Conservation (phyloP, 2,888 invertebrate genomes). For the Lordiphosa andalusiaca region DNA sequence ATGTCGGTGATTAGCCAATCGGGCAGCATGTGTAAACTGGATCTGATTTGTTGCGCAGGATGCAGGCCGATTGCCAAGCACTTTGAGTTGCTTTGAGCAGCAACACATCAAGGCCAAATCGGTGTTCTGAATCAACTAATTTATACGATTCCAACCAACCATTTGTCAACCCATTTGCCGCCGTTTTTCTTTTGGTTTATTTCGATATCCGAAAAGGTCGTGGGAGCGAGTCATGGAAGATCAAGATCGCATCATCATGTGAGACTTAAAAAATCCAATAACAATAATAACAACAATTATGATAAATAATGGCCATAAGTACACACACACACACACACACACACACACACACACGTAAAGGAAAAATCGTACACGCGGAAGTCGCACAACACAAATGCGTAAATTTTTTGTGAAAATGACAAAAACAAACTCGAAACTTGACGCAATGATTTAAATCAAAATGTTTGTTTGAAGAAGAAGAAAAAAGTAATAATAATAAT, state of each 20-base stretch:
- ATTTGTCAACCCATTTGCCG: slow-evolving; percentile 3
- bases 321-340: no score
- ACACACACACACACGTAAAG: no score
- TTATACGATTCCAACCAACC: slow-evolving; percentile 7
- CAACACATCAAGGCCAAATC: no score
- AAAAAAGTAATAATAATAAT: no score
- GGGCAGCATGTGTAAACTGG: slow-evolving; percentile 40
- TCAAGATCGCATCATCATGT: slow-evolving; percentile 5
- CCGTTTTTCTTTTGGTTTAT: slow-evolving; percentile 9
- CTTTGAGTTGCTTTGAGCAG: no score
- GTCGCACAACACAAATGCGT: slow-evolving; percentile 17
- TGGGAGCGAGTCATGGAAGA: slow-evolving; percentile 63
- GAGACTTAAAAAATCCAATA: background rate
- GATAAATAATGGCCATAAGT: no score
- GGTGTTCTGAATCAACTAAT: slow-evolving; percentile 13
- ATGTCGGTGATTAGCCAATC: slow-evolving; percentile 65
- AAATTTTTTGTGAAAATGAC: slow-evolving; percentile 13
- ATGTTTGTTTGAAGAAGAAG: slow-evolving; percentile 33
- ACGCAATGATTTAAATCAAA: slow-evolving; percentile 43
- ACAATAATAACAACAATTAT: background rate
- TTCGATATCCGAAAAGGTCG: slow-evolving; percentile 43
- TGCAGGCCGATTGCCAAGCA: background rate
- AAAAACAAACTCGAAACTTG: slow-evolving; percentile 16
- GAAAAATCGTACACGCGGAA: slow-evolving; percentile 34
- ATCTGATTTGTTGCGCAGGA: slow-evolving; percentile 17